phyloP scores from a whole-genome alignment of 2,888 invertebrate species.

The Ischnus inquisitorius region DNA sequence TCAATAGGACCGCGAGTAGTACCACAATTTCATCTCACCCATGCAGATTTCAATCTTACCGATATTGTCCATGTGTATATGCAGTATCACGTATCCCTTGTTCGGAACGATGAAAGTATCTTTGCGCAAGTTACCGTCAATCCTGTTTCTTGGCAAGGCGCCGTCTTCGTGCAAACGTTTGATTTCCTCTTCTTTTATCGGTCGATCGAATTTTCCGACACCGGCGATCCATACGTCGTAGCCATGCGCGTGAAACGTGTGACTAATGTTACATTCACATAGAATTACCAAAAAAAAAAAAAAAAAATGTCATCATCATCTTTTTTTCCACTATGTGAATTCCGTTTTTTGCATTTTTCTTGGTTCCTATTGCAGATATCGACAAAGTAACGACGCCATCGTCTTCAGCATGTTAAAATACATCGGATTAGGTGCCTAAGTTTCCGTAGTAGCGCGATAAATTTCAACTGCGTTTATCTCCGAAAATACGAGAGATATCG shows the following conservation, averaged over 20 bases:
- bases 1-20: no score
- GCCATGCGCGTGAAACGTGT: conserved; percentile 89
- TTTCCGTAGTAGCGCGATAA: no score
- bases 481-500: no score
- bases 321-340: no score
- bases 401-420: no score
- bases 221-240: conserved; percentile 75
- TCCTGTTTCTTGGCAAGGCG: conserved; percentile 85
- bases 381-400: no score
- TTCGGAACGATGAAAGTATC: conserved; percentile 89
- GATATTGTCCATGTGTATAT: conserved; percentile 76
- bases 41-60: conserved; percentile 68
- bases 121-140: conserved; percentile 83
- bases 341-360: no score
- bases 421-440: no score
- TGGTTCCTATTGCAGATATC: no score
- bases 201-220: conserved; percentile 77
- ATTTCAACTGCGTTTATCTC: no score
- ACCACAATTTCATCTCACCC: not conserved
- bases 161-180: conserved; percentile 82
- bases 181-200: conserved; percentile 85
- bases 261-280: conserved; percentile 86
- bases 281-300: no score
- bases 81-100: conserved; percentile 86
- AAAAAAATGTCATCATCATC: no score